Evolutionary conservation across 2,888 invertebrate genomes (phyloP), one percentile per base, ranked within the genome.

Genomic region (Xylota sylvarum): DNA sequence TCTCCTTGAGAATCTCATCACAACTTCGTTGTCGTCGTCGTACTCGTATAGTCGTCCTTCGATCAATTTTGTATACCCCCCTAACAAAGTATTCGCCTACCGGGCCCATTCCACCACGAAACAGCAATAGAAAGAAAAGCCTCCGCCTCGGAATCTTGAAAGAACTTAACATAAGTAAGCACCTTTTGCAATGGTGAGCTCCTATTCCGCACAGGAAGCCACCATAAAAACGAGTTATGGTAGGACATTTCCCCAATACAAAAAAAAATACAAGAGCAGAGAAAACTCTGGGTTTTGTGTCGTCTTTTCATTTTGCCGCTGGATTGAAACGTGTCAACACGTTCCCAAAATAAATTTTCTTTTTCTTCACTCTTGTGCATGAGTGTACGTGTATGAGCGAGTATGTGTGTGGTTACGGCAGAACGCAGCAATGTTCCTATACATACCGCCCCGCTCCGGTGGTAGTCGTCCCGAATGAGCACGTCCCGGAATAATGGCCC

Each of bases 401-500:
- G 5, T 60, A 72, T 14, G n/a, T 50, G 37, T 73, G 69, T 50
- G 60, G 48, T 56, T 62, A 77, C 52, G 46, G 70, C 4, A 35
- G 40, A 70, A 70, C 78, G 64, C 62, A 78, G 60, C 48, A 5
- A 19, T 37, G 27, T 50, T 10, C 1, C 60, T 27, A 52, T 23
- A 23, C 23, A 37, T 52, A 37, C 43, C 43, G 5, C 58, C 73
- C 32, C 40, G 32, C 32, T 2, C 37, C 67, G 30, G 50, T 27
- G 14, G 67, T 52, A 40, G 72, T 58, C 32, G 64, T 79, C 74
- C 65, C 73, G 74, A 85, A 85, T 85, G 76, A 70, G 80, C 85
- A 85, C 85, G 85, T 80, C 58, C 80, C 52, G 52, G 64, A 80
- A 85, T 85, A 85, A 85, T 85, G 65, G 85, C 65, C 70, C 80